Percentiles rank a stretch among this genome's conserved stretches.
These are phyloP conservation scores for Pseudomugil gertrudae DNA, from an alignment of 2,797 vertebrate genomes.

Conservation along the genomic window DNA sequence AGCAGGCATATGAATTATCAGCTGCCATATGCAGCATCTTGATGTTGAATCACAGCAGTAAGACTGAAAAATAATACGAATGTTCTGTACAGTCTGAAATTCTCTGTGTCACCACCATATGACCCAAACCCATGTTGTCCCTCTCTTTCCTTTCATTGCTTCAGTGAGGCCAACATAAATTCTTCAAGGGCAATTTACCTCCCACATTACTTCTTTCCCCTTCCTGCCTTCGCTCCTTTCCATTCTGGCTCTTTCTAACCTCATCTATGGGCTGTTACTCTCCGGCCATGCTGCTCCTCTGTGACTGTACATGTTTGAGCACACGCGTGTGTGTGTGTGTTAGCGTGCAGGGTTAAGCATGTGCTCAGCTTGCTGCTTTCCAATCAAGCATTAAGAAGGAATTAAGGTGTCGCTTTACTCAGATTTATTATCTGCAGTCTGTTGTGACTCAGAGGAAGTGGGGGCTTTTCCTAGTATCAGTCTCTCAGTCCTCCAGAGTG, in stretches of 20 bases:
- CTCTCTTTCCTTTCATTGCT: background rate
- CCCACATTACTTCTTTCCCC: background rate
- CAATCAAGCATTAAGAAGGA: conserved; percentile 67
- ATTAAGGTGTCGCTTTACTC: conserved; percentile 71
- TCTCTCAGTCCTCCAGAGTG: conserved; percentile 10
- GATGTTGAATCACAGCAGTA: background rate
- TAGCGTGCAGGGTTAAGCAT: conserved; percentile 10
- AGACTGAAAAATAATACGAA: background rate
- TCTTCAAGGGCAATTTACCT: conserved; percentile 37
- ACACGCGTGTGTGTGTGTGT: conserved; percentile 16
- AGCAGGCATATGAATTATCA: background rate
- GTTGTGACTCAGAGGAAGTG: conserved; percentile 59
- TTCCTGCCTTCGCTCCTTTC: background rate
- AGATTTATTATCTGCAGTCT: conserved; percentile 73
- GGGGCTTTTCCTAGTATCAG: conserved; percentile 9
- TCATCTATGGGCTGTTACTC: conserved; percentile 32
- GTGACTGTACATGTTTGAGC: conserved; percentile 2
- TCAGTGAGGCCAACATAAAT: conserved; percentile 2
- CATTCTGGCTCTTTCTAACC: conserved; percentile 18
- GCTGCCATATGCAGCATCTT: background rate
- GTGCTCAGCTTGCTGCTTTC: conserved; percentile 44
- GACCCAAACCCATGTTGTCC: background rate
- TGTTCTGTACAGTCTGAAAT: background rate
- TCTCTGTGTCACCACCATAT: background rate
- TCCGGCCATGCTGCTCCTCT: conserved; percentile 34